Evolutionary conservation across 2,888 invertebrate species (phyloP).

Genomic region (Polyploca ridens): DNA sequence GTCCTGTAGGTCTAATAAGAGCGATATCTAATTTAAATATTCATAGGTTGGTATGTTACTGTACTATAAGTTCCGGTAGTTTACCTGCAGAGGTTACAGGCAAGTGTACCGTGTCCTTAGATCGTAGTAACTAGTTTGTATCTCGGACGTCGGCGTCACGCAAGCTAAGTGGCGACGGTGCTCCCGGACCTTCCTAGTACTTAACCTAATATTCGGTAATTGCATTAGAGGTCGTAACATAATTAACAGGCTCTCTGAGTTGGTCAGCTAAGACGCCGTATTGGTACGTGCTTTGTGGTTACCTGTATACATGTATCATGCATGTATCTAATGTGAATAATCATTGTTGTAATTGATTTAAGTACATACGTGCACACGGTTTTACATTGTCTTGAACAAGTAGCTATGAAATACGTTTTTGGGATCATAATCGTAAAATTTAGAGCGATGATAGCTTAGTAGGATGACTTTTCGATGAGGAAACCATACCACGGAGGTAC

Average conservation of each 20-base stretch:
- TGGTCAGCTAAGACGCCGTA: slow-evolving; percentile 66
- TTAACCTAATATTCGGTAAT: slow-evolving; percentile 82
- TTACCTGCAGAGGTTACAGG: slow-evolving; percentile 24
- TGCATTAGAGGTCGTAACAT: slow-evolving; percentile 73
- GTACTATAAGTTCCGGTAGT: slow-evolving; percentile 13
- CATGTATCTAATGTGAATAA: background rate
- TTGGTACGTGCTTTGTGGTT: slow-evolving; percentile 61
- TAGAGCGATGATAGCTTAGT: no score
- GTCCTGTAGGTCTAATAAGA: no score
- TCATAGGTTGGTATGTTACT: no score
- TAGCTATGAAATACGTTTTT: no score
- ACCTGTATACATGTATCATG: slow-evolving; percentile 7
- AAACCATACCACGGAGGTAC: no score
- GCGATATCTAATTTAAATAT: no score
- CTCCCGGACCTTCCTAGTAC: slow-evolving; percentile 64
- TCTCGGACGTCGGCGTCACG: slow-evolving; percentile 39
- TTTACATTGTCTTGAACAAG: no score
- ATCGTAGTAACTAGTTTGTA: slow-evolving; percentile 71
- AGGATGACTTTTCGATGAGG: no score
- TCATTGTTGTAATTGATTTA: background rate
- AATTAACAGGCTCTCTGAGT: slow-evolving; percentile 71
- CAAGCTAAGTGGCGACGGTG: slow-evolving; percentile 69
- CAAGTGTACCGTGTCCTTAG: slow-evolving; percentile 31
- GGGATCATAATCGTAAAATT: no score
- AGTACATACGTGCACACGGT: background rate